phyloP scores from a whole-genome alignment of 2,888 invertebrate species.

The Ophion slaviceki region DNA sequence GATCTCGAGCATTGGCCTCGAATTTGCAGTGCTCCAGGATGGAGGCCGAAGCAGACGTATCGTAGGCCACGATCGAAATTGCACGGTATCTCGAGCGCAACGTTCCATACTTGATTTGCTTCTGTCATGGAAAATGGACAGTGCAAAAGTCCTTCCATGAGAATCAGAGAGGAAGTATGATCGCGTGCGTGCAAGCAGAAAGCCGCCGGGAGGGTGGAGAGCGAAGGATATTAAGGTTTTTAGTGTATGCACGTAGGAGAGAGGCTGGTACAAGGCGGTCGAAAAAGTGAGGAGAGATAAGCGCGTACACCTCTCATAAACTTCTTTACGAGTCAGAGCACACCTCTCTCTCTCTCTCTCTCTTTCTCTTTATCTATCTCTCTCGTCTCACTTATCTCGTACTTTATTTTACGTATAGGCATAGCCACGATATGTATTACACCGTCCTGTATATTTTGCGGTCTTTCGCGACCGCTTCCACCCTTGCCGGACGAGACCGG shows the following conservation, averaged over 20 bases:
- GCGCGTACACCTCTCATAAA: slow-evolving; percentile 42
- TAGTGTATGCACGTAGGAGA: neutral
- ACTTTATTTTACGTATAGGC: slow-evolving; percentile 32
- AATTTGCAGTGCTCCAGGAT: neutral
- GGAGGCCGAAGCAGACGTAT: neutral
- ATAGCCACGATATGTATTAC: slow-evolving; percentile 48
- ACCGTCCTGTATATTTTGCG: slow-evolving; percentile 37
- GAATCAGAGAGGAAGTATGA: slow-evolving; percentile 66
- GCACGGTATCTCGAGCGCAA: slow-evolving; percentile 3
- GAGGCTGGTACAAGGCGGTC: neutral
- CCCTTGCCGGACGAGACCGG: slow-evolving; percentile 33
- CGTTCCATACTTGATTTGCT: slow-evolving; percentile 25
- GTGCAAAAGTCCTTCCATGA: slow-evolving; percentile 67
- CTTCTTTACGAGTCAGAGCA: slow-evolving; percentile 44
- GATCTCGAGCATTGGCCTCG: neutral
- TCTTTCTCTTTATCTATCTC: slow-evolving; percentile 21
- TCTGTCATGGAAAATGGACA: neutral
- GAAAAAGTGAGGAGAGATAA: slow-evolving; percentile 48
- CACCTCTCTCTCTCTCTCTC: slow-evolving; percentile 22
- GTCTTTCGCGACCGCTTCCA: slow-evolving; percentile 46
- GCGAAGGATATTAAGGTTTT: slow-evolving; percentile 18
- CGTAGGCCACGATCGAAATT: slow-evolving; percentile 25
- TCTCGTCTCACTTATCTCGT: slow-evolving; percentile 37
- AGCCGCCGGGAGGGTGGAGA: slow-evolving; percentile 5
- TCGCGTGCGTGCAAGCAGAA: slow-evolving; percentile 37